Percentiles rank a stretch among this genome's conserved stretches.
These are phyloP conservation scores for Pyrgus malvae DNA, from an alignment of 2,888 invertebrate genomes.

Conservation along the genomic window DNA sequence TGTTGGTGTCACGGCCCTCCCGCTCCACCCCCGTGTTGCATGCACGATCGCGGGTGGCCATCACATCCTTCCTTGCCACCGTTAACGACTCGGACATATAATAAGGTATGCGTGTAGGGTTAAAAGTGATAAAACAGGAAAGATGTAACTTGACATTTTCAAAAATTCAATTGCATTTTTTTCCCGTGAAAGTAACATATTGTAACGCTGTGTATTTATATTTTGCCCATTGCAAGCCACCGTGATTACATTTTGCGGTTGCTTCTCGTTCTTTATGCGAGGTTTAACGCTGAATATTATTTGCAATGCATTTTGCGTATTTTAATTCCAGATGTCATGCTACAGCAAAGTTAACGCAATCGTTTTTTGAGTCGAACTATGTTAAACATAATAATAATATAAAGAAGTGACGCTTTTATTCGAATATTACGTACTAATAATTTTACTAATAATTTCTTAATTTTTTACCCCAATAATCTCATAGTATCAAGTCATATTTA, in stretches of 20 bases:
- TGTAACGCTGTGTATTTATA: not conserved
- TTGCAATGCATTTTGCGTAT: not conserved
- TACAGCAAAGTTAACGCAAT: no score
- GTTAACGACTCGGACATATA: slow-evolving; percentile 54
- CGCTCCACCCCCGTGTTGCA: slow-evolving; percentile 69
- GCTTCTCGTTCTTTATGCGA: not conserved
- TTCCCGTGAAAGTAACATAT: no score
- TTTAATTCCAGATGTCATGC: no score
- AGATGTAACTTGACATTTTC: no score
- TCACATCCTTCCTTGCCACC: slow-evolving; percentile 73
- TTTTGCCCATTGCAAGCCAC: not conserved
- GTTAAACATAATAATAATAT: no score
- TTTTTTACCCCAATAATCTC: no score
- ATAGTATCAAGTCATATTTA: no score
- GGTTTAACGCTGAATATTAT: not conserved
- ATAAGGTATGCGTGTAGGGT: slow-evolving; percentile 61
- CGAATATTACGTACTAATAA: no score
- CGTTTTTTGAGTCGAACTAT: no score
- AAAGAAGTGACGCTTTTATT: no score
- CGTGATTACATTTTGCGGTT: not conserved
- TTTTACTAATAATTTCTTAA: no score
- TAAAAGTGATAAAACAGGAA: no score
- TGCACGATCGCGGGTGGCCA: slow-evolving; percentile 75
- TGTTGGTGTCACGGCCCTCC: slow-evolving; percentile 76
- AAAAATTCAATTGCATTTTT: not conserved